Evolutionary conservation across 2,797 vertebrate genomes (phyloP).

Genomic region (Varecia variegata): DNA sequence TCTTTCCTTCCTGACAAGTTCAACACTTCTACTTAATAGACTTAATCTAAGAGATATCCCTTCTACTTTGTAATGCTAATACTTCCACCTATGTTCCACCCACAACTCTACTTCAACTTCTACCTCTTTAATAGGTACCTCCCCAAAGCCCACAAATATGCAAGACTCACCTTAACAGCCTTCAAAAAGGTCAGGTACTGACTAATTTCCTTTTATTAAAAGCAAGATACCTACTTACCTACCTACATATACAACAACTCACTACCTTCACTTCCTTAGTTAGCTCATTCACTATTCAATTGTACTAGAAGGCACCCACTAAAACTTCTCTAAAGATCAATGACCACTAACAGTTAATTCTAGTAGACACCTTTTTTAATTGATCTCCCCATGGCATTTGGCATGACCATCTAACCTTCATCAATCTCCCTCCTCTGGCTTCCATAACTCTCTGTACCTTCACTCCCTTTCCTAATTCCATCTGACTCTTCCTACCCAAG

Average conservation of each 20-base stretch:
- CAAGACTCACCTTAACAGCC: neutral
- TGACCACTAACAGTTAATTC: neutral
- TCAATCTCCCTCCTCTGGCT: neutral
- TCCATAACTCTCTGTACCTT: neutral
- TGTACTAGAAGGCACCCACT: neutral
- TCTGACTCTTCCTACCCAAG: neutral
- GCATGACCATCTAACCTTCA: neutral
- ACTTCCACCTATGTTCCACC: neutral
- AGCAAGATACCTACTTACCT: neutral
- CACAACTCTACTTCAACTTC: neutral
- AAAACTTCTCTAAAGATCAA: constrained; percentile 1
- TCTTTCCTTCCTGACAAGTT: neutral
- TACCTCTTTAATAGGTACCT: neutral
- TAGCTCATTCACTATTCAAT: neutral
- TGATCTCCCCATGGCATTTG: neutral
- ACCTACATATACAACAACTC: neutral
- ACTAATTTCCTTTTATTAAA: neutral
- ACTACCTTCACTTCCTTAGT: neutral
- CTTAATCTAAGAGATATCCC: neutral
- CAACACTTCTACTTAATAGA: constrained; percentile 21
- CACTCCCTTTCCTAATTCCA: neutral
- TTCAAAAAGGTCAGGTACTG: neutral
- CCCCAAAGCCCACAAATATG: neutral
- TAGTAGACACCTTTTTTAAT: neutral
- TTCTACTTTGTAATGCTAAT: neutral